Base-by-base conservation (phyloP, 2,113 vertebrate genomes). In the Hemichromis elongatus region DNA sequence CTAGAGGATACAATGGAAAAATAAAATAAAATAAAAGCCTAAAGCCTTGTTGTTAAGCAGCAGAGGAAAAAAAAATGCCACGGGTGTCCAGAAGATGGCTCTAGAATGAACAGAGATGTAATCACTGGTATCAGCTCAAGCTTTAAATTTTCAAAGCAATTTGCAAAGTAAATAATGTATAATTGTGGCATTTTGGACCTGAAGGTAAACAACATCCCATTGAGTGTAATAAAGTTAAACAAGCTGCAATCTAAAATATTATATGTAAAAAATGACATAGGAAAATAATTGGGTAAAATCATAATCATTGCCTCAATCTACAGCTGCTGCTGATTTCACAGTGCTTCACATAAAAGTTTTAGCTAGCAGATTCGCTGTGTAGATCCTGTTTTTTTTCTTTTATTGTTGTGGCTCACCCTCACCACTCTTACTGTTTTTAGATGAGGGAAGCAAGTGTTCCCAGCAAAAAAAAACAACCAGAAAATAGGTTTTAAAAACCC, bases 91-190 rank as follows among this genome's bases (percentile, higher is more conserved):
- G 14, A 47, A 47, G 5, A 28, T 28, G 13, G 37, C 21, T 45
- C 21, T 26, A 26, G 63, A 70, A 70, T 0, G 66, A 70, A 24
- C 5, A 5, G 0, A 2, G 40, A 70, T 45, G 21, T 45, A 45
- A 45, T 1, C 0, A 2, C 5, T 12, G 12, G 11, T 42, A 42
- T 66, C 35, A 2, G 18, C 18, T n/a, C 19, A 50, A 19, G 47
- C 6, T 50, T 35, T 35, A n/a, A 18, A 11, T 11, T 61, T 61
- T 61, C 57, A 33, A 19, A 33, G 28, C 28, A 61, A 35, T 61
- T 61, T 35, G 18, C 57, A 19, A 61, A 61, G 59, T 35, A 63
- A 35, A 37, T 63, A 35, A 26, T 28, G 14, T 47, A 42, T 47
- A 7, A 47, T 3, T 47, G 68, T 47, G 9, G 5, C 7, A 0